Evolutionary conservation across 2,113 vertebrate genomes (phyloP), one percentile per base, ranked within the genome.

Genomic region (Petroica traversi): DNA sequence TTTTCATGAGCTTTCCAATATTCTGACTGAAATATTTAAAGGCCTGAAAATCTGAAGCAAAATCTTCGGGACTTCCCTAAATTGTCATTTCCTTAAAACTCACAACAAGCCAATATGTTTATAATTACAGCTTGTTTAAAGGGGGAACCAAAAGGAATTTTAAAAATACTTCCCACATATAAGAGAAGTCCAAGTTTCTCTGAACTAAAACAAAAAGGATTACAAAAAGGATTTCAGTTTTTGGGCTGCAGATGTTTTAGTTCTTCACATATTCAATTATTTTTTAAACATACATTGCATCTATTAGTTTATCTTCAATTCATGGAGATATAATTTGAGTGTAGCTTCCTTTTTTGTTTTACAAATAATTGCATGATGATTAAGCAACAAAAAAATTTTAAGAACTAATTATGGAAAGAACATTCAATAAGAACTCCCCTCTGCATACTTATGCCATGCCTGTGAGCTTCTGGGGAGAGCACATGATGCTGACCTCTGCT

Each of bases 211-310:
- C 69, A 81, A 62, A 96, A 92, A n/a, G n/a, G n/a, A n/a, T n/a
- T n/a, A n/a, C n/a, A n/a, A n/a, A n/a, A n/a, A 89, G 9, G 4
- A 43, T 29, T 92, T 38, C 29, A 85, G 67, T 64, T 75, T 93
- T 93, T 31, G 31, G 49, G n/a, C 23, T 69, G 76, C 88, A 96
- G 91, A 92, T 96, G 68, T 91, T n/a, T n/a, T n/a, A n/a, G n/a
- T n/a, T 94, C 82, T 93, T 96, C 61, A 85, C 58, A 54, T 89
- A 95, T 91, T 96, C 80, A 93, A 80, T 97, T 97, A 92, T 77
- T 94, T n/a, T 78, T 96, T 95, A 97, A 98, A 93, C 88, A 74
- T n/a, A n/a, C n/a, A n/a, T n/a, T n/a, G n/a, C n/a, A n/a, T n/a
- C n/a, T n/a, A n/a, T n/a, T n/a, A n/a, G n/a, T n/a, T n/a, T n/a